Evolutionary conservation across 2,888 invertebrate genomes (phyloP).

Genomic region (Heliothis peltigera): DNA sequence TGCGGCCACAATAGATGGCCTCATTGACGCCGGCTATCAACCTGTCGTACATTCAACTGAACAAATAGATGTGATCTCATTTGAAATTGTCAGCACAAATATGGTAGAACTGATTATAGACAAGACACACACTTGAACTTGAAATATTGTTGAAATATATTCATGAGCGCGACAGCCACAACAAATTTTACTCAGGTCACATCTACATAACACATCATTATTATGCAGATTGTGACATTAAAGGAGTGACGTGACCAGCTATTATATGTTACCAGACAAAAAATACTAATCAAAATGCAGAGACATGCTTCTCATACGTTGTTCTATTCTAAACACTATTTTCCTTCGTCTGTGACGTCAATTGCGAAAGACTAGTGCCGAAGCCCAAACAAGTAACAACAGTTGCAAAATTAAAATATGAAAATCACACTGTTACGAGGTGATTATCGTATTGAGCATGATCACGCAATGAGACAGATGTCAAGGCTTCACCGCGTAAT

Average conservation of each 20-base stretch:
- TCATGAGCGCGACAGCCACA: constrained; percentile 55
- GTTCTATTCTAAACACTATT: constrained; percentile 38
- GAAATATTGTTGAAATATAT: constrained; percentile 52
- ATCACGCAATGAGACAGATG: constrained; percentile 71
- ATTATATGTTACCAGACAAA: constrained; percentile 52
- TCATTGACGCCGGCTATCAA: constrained; percentile 61
- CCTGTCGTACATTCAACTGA: constrained; percentile 60
- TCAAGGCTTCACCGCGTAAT: constrained; percentile 67
- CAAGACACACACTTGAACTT: constrained; percentile 54
- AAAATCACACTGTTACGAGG: constrained; percentile 49
- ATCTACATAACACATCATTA: constrained; percentile 50
- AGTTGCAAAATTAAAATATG: constrained; percentile 50
- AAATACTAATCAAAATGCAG: constrained; percentile 61
- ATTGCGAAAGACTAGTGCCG: constrained; percentile 43
- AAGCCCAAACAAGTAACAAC: constrained; percentile 33
- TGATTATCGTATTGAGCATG: constrained; percentile 62
- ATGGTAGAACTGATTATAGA: constrained; percentile 39
- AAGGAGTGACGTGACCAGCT: constrained; percentile 53
- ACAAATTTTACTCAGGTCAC: constrained; percentile 54
- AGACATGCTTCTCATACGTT: constrained; percentile 48
- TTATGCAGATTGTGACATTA: constrained; percentile 62
- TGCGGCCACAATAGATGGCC: constrained; percentile 65
- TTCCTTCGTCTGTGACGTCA: constrained; percentile 33
- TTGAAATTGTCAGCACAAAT: constrained; percentile 58
- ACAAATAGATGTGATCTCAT: constrained; percentile 63